Evolutionary conservation across 2,888 invertebrate species (phyloP), one percentile per base, ranked within the genome.

Genomic region (Megamerina dolium): DNA sequence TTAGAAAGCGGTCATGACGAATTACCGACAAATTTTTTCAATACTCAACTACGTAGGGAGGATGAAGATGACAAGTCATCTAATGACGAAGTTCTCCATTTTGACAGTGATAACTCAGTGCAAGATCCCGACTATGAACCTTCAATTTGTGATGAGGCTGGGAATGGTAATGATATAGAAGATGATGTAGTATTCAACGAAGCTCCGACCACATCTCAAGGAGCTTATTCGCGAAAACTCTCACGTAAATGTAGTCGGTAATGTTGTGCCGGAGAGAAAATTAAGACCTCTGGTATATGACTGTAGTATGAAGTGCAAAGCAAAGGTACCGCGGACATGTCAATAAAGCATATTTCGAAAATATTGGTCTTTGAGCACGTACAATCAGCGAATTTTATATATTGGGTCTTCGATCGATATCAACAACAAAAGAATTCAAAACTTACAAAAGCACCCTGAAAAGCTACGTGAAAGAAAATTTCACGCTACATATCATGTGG

Each of bases 301-400:
- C 38, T 47, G 47, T 26, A 40, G 41, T 32, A 46, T 37, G 41
- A 43, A 41, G 20, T 43, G 46, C 38, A 46, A 46, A 33, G 17
- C 29, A 20, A 44, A 44, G n/a, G 29, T 44, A 29, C 27, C 42
- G 31, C 21, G 14, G 21, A 32, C 26, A 17, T 29, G 40, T n/a
- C 37, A 43, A 40, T n/a, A n/a, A n/a, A n/a, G n/a, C n/a, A n/a
- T n/a, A n/a, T n/a, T n/a, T n/a, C n/a, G n/a, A n/a, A 43, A 46
- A 39, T 46, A 46, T 40, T 43, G 43, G 43, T 23, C 40, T 17
- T 32, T 43, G 29, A 36, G 43, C 10, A 46, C 34, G 17, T 43
- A 46, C 17, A 41, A 44, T 41, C 44, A 44, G 20, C 38, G 39
- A 48, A 32, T 48, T 44, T 41, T 37, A 20, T 42, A n/a, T n/a